A percentile compares a stretch with the other conserved stretches of the same genome.
Conservation (phyloP, 2,888 invertebrate species). For the Zhengitettix transpicula region DNA sequence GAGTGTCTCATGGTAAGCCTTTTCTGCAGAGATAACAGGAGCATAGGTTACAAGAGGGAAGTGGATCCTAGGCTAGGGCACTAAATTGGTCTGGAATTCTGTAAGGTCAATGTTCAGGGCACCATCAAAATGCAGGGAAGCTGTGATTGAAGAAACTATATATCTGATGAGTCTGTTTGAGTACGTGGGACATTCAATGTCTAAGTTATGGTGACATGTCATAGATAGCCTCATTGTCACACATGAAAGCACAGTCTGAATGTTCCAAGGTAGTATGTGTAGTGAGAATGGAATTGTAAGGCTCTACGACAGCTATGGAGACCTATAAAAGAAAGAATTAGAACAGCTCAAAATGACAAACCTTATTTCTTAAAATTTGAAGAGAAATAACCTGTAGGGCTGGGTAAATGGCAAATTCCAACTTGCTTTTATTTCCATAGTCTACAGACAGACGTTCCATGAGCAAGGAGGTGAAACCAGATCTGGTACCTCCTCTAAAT, state of each 20-base stretch:
- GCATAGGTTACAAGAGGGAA: constrained; percentile 38
- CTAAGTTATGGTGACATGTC: constrained; percentile 75
- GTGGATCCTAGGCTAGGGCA: constrained; percentile 85
- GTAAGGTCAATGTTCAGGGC: no score
- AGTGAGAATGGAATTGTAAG: constrained; percentile 81
- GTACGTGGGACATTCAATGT: constrained; percentile 70
- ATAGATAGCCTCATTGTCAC: constrained; percentile 91
- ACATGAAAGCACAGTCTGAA: constrained; percentile 86
- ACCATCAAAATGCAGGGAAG: no score
- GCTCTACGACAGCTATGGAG: constrained; percentile 86
- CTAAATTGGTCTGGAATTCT: constrained; percentile 81
- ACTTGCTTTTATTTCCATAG: no score
- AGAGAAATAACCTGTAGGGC: no score
- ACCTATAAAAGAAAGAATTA: constrained; percentile 28
- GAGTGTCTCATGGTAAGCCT: constrained; percentile 34
- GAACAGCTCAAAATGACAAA: no score
- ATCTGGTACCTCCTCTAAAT: no score
- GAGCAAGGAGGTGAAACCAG: no score
- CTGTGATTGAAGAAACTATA: no score
- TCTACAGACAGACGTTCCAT: no score
- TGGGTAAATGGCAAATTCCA: no score
- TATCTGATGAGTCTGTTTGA: no score
- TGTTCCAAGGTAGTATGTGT: constrained; percentile 78
- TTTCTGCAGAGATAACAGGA: constrained; percentile 45
- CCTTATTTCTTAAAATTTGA: no score